Percentiles rank a stretch among this genome's conserved stretches.
Evolutionary conservation across 2,797 vertebrate genomes (phyloP).

Genomic region (Intellagama lesueurii): DNA sequence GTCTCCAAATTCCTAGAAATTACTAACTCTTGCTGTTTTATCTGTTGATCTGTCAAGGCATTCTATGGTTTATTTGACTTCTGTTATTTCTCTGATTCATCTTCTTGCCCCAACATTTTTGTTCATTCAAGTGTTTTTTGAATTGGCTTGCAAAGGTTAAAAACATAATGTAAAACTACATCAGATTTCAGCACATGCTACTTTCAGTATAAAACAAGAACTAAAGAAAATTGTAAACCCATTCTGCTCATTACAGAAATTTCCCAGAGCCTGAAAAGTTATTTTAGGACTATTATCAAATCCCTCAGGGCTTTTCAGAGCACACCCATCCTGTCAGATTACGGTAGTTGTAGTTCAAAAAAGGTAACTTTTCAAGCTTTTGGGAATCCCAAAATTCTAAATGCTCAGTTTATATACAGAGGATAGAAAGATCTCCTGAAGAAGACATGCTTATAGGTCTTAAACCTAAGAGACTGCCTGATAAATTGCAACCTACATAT

Average conservation of each 20-base stretch:
- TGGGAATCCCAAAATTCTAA: not conserved
- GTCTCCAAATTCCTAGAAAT: not conserved
- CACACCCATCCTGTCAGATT: too few species aligned
- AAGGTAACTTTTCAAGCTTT: too few species aligned
- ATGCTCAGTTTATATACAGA: not conserved
- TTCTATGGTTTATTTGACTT: not conserved
- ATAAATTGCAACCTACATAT: too few species aligned
- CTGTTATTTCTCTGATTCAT: constrained; percentile 4
- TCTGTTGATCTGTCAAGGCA: not conserved
- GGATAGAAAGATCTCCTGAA: not conserved
- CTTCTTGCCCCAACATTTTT: not conserved
- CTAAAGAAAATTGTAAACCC: not conserved
- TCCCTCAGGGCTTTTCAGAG: not conserved
- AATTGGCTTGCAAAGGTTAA: not conserved
- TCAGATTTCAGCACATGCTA: not conserved
- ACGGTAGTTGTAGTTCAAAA: too few species aligned
- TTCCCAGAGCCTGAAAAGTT: too few species aligned
- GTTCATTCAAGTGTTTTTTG: not conserved
- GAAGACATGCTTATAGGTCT: not conserved
- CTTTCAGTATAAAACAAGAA: not conserved
- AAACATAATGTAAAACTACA: not conserved
- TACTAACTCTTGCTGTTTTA: constrained; percentile 4
- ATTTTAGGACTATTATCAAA: too few species aligned
- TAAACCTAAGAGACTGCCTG: not conserved
- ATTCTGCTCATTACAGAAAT: not conserved